Percentiles rank a stretch among this genome's conserved stretches.
phyloP scores from a whole-genome alignment of 92 coral and sea anemone genomes.

The Pocillopora meandrina region DNA sequence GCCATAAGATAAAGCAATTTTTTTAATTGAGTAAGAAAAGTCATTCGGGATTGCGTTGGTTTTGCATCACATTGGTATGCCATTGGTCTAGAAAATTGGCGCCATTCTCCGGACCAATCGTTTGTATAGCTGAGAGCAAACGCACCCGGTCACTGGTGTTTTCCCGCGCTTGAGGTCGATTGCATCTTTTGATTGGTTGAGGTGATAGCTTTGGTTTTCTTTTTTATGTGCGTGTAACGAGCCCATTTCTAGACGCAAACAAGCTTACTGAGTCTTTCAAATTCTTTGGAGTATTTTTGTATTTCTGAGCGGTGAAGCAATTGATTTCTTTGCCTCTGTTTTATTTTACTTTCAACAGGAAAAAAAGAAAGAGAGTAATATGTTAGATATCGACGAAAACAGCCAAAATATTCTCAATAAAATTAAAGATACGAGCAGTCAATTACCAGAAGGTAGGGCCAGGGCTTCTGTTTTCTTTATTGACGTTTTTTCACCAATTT shows the following conservation, averaged over 20 bases:
- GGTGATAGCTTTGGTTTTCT: background rate
- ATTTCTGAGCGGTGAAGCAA: background rate
- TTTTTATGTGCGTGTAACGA: background rate
- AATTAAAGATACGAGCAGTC: slow-evolving; percentile 86
- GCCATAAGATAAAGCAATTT: too few species aligned
- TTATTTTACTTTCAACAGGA: slow-evolving; percentile 37
- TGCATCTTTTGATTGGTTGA: too few species aligned
- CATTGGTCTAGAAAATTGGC: too few species aligned
- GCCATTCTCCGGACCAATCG: too few species aligned
- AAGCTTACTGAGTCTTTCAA: background rate
- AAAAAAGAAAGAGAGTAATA: slow-evolving; percentile 29
- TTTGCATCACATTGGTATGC: background rate
- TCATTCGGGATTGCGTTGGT: too few species aligned
- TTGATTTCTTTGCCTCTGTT: background rate
- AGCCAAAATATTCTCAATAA: slow-evolving; percentile 88
- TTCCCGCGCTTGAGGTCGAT: too few species aligned
- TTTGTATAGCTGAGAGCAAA: too few species aligned
- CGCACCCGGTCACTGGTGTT: too few species aligned
- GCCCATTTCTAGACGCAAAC: background rate
- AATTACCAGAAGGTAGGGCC: slow-evolving; percentile 47
- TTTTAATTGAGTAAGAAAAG: too few species aligned
- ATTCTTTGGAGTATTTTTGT: background rate
- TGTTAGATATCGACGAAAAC: slow-evolving; percentile 83
- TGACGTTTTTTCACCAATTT: background rate
- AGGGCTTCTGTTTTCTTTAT: background rate